These are phyloP conservation scores for Andrena hattorfiana DNA, from an alignment of 2,888 invertebrate species.

Conservation along the genomic window DNA sequence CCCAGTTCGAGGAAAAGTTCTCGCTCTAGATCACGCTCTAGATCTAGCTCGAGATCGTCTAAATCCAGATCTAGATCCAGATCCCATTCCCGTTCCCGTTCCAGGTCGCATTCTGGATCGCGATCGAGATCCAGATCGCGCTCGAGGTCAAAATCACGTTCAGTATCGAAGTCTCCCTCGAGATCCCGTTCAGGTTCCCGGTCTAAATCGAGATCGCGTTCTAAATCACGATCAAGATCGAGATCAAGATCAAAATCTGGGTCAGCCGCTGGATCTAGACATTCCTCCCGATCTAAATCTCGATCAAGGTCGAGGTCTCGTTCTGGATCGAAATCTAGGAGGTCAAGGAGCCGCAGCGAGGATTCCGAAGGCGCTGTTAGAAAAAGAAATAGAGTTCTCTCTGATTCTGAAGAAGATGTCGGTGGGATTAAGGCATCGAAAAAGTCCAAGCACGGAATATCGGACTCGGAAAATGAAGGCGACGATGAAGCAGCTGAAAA, in stretches of 20 bases:
- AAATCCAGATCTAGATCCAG: slow-evolving; percentile 80
- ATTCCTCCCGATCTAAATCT: slow-evolving; percentile 68
- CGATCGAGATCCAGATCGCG: slow-evolving; percentile 72
- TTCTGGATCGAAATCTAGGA: slow-evolving; percentile 69
- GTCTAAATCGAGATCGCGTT: slow-evolving; percentile 60
- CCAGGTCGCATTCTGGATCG: slow-evolving; percentile 70
- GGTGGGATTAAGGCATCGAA: slow-evolving; percentile 80
- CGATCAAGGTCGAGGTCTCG: slow-evolving; percentile 74
- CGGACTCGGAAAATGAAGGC: slow-evolving; percentile 80
- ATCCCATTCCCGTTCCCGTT: slow-evolving; percentile 74
- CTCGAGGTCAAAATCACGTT: slow-evolving; percentile 79
- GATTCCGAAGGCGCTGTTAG: slow-evolving; percentile 74
- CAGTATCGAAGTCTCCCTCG: slow-evolving; percentile 75
- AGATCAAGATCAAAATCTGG: slow-evolving; percentile 66
- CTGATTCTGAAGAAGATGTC: slow-evolving; percentile 88
- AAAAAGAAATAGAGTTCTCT: slow-evolving; percentile 84
- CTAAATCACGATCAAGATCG: slow-evolving; percentile 69
- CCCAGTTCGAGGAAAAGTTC: slow-evolving; percentile 66
- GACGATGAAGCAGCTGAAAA: slow-evolving; percentile 74
- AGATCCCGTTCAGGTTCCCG: slow-evolving; percentile 57
- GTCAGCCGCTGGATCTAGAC: slow-evolving; percentile 73
- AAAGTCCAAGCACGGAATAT: slow-evolving; percentile 78
- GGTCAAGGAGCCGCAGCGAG: slow-evolving; percentile 76
- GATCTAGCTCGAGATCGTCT: slow-evolving; percentile 69
- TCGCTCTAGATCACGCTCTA: slow-evolving; percentile 74